Conservation (phyloP, 2,113 vertebrate genomes). For the Neodon shergylaensis region DNA sequence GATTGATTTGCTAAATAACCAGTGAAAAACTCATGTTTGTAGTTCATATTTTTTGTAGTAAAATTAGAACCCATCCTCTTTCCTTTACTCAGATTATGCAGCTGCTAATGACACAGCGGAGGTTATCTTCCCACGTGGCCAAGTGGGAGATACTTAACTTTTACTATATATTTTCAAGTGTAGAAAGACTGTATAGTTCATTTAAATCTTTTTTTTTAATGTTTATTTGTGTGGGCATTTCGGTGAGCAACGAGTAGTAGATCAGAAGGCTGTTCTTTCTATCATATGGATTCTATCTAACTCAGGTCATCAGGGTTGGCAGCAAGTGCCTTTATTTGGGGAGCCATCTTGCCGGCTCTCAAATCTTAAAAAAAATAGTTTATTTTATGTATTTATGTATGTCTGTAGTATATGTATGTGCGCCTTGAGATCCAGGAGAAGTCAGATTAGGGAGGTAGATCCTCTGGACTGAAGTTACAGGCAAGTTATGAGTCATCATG, state of each 20-base stretch:
- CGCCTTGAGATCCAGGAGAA: neutral
- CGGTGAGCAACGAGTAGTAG: neutral
- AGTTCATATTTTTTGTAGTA: conserved; percentile 44
- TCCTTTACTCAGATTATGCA: neutral
- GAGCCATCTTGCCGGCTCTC: neutral
- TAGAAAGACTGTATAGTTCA: neutral
- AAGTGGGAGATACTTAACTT: conserved; percentile 13
- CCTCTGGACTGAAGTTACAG: neutral
- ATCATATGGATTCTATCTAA: neutral
- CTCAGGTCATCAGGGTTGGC: neutral
- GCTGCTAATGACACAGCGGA: conserved; percentile 38
- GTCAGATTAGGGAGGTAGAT: neutral
- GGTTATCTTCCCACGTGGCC: neutral
- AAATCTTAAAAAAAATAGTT: neutral
- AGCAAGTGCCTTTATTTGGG: neutral
- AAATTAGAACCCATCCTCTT: conserved; percentile 43
- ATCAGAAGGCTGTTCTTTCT: neutral
- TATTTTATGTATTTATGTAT: neutral
- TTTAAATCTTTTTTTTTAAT: conserved; percentile 23
- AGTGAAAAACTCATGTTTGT: conserved; percentile 26
- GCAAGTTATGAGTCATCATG: neutral
- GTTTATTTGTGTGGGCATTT: neutral
- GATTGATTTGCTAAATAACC: conserved; percentile 35
- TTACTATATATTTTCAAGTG: conserved; percentile 44
- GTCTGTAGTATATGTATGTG: neutral